phyloP scores from a whole-genome alignment of 2,113 vertebrate genomes.

The Rhadina sibilatrix region DNA sequence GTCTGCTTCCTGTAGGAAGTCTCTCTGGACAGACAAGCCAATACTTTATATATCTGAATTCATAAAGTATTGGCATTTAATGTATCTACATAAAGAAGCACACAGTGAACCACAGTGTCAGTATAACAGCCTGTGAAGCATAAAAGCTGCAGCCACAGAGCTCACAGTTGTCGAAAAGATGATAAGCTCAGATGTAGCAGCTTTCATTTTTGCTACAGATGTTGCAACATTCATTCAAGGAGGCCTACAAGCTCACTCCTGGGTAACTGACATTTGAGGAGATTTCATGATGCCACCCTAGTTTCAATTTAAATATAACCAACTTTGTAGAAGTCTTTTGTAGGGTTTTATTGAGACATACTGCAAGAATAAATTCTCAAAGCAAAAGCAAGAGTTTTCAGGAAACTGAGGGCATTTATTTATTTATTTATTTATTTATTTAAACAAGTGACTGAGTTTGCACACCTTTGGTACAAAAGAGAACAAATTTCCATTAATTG shows the following conservation, averaged over 20 bases:
- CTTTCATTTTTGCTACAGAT: background rate
- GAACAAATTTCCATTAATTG: background rate
- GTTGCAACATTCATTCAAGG: background rate
- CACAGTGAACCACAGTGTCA: background rate
- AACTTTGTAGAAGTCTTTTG: background rate
- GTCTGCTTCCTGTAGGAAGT: background rate
- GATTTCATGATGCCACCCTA: background rate
- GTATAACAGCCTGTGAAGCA: background rate
- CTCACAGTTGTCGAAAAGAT: background rate
- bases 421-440: background rate
- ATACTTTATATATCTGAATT: background rate
- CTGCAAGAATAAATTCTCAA: background rate
- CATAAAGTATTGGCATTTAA: background rate
- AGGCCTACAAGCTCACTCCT: background rate
- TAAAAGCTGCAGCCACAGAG: background rate
- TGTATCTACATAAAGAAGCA: background rate
- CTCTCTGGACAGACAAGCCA: background rate
- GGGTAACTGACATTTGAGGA: background rate
- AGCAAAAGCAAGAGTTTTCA: background rate
- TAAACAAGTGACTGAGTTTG: background rate
- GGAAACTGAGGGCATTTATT: accelerated
- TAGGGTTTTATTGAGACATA: background rate
- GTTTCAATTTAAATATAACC: background rate
- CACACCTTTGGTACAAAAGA: background rate
- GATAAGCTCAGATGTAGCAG: background rate